A percentile compares a stretch with the other conserved stretches of the same genome.
These are phyloP conservation scores for Brachionichthys hirsutus DNA, from an alignment of 2,113 vertebrate species.

Conservation along the genomic window DNA sequence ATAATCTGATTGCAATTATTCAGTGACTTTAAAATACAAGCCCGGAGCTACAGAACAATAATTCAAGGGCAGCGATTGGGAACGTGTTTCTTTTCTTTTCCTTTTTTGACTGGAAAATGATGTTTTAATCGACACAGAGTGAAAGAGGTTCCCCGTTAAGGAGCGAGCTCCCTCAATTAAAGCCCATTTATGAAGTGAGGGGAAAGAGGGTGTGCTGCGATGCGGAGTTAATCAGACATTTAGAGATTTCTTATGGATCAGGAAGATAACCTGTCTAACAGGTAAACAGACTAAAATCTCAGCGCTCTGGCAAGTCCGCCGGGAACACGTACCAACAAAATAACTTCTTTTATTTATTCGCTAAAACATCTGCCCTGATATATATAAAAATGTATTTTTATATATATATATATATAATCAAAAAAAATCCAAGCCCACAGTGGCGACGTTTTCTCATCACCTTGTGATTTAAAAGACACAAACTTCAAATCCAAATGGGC, in stretches of 20 bases:
- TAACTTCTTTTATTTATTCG: conserved; percentile 28
- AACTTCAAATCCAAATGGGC: conserved; percentile 16
- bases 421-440: background rate
- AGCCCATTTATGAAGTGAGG: conserved; percentile 84
- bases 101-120: conserved; percentile 90
- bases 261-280: conserved; percentile 74
- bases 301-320: conserved; percentile 46
- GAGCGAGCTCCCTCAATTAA: conserved; percentile 83
- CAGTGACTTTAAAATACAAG: conserved; percentile 98
- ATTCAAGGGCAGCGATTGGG: conserved; percentile 96
- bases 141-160: conserved; percentile 78
- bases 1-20: conserved; percentile 99
- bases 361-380: too few species aligned
- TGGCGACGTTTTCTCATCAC: conserved; percentile 23
- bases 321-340: conserved; percentile 16
- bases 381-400: conserved; percentile 12
- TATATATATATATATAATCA: background rate
- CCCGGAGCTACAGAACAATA: conserved; percentile 99
- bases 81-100: conserved; percentile 85
- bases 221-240: conserved; percentile 84
- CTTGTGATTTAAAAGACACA: conserved; percentile 17
- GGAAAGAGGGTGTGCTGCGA: conserved; percentile 85
- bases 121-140: conserved; percentile 88
- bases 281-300: conserved; percentile 70
- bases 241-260: conserved; percentile 81